These are phyloP conservation scores for Lanius collurio DNA, from an alignment of 2,113 vertebrate genomes.

Conservation along the genomic window DNA sequence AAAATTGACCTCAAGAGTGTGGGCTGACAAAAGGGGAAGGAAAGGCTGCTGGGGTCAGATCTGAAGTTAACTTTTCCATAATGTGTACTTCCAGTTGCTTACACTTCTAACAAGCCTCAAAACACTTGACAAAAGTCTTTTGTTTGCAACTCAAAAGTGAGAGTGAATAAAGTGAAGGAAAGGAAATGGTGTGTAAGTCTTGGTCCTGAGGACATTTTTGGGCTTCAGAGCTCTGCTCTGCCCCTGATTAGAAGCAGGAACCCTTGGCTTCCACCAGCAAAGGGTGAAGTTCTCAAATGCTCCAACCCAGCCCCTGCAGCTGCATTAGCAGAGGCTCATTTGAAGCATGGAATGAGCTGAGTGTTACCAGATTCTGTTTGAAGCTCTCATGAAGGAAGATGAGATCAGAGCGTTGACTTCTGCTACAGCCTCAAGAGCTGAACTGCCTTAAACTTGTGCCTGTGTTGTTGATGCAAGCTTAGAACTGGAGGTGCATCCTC, in stretches of 20 bases:
- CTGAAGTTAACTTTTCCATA: neutral
- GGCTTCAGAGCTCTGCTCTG: neutral
- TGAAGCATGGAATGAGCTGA: neutral
- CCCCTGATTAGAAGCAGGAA: neutral
- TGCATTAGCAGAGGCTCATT: neutral
- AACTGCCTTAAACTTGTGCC: neutral
- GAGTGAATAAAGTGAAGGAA: neutral
- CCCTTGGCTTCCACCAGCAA: neutral
- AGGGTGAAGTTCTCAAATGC: neutral
- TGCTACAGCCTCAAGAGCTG: neutral
- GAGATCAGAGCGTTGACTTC: neutral
- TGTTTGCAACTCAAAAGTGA: neutral
- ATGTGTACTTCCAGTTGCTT: neutral
- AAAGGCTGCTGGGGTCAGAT: neutral
- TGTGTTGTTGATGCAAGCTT: rapidly evolving
- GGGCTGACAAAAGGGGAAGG: neutral
- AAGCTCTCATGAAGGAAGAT: neutral
- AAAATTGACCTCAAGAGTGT: neutral
- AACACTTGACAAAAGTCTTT: neutral
- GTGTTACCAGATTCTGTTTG: neutral
- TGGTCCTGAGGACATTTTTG: neutral
- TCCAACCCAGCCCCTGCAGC: neutral
- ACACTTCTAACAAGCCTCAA: neutral
- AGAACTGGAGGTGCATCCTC: neutral
- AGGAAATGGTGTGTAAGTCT: neutral